Base-by-base conservation (phyloP, 2,113 vertebrate species). In the Trichomycterus rosablanca region DNA sequence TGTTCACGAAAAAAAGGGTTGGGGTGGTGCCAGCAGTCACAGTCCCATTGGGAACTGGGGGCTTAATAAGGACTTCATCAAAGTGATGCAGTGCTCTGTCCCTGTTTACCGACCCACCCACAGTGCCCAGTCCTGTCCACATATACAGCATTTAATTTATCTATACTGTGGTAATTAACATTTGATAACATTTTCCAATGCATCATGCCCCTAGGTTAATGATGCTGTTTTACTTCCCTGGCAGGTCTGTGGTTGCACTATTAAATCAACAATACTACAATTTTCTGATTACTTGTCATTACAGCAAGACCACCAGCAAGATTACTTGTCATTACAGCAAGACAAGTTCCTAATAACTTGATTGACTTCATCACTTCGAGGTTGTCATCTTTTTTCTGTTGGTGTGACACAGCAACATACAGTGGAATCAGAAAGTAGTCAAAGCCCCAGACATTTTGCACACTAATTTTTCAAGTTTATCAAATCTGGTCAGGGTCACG, bases 111-210 rank as follows among this genome's bases (percentile, higher is more conserved):
- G 44, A 52, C 19, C 35, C 15, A 23, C 3, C 35, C 5, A 7
- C 5, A 8, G 8, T 19, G 37, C 50, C 34, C 35, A 37, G 34
- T 15, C 46, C 32, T 51, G 51, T 7, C 49, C 46, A 20, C 43
- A 51, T 34, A 28, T 59, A 37, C 42, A 49, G 51, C 46, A 34
- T 58, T 65, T 68, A 75, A 69, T 72, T 74, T 59, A 55, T 57
- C 61, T 59, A 52, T 59, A 70, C 67, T 37, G 40, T 66, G 40
- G 63, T 71, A 48, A 76, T 74, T 76, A 72, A 24, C 45, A 56
- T 37, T 68, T 76, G 76, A 78, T 70, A 76, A 63, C 30, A 67
- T 66, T 48, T 37, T 52, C 73, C 59, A 78, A 30, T 75, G 71
- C 66, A 67, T 78, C 74, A 74, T 72, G 55, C 64, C 68, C 51